These are phyloP conservation scores for Cuniculus paca DNA, from an alignment of 2,797 vertebrate species.

Conservation along the genomic window DNA sequence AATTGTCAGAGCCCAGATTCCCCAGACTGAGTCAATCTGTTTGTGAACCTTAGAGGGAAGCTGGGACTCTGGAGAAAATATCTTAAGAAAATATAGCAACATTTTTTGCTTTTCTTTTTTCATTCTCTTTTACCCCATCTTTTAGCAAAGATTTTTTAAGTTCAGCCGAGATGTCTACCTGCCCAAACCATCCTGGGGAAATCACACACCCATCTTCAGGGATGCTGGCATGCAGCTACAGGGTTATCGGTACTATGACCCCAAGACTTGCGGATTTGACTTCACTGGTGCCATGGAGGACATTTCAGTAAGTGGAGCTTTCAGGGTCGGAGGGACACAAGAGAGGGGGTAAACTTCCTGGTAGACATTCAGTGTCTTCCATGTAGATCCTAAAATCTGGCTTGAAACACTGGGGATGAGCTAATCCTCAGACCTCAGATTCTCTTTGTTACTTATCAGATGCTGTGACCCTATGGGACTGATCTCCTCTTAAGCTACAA, in stretches of 20 bases:
- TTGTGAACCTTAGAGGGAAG: neutral
- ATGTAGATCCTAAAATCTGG: neutral
- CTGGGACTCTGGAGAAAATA: neutral
- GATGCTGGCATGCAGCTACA: conserved; percentile 97
- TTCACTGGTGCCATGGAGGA: conserved; percentile 96
- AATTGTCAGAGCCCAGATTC: neutral
- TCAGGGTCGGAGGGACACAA: neutral
- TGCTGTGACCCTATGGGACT: neutral
- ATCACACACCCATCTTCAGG: conserved; percentile 98
- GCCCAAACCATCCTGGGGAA: conserved; percentile 98
- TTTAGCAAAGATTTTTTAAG: conserved; percentile 96
- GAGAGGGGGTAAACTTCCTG: neutral
- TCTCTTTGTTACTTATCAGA: neutral
- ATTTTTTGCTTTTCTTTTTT: neutral
- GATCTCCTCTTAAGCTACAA: neutral
- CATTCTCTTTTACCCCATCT: neutral
- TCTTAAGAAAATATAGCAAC: neutral
- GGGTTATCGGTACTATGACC: conserved; percentile 96
- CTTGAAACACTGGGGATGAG: neutral
- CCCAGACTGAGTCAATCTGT: neutral
- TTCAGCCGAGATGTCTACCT: conserved; percentile 94
- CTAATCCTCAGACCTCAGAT: neutral
- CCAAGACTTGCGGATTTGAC: conserved; percentile 97
- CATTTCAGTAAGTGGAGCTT: conserved; percentile 93
- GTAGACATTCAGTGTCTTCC: neutral